Conservation (phyloP, 2,888 invertebrate species). For the Syrista parreyssii region DNA sequence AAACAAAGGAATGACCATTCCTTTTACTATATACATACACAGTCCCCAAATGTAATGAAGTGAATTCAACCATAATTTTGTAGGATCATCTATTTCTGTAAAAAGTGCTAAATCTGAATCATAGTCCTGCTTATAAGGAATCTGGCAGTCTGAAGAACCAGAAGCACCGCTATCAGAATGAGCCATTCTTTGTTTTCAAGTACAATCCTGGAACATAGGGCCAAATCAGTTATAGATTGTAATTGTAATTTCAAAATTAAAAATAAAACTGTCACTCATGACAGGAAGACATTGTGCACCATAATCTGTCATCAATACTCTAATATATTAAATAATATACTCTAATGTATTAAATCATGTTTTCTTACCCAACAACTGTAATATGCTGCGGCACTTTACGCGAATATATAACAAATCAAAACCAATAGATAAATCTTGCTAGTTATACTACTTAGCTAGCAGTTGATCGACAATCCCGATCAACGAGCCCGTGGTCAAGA, state of each 20-base stretch:
- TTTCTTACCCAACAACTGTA: neutral
- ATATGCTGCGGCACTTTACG: neutral
- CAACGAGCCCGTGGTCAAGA: constrained; percentile 2
- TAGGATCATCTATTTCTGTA: constrained; percentile 48
- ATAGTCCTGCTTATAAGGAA: neutral
- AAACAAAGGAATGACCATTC: neutral
- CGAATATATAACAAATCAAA: neutral
- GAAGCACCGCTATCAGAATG: neutral
- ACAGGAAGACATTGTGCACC: neutral
- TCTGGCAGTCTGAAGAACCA: neutral
- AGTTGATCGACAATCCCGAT: constrained; percentile 4
- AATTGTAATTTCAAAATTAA: neutral
- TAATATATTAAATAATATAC: too few relatives aligned
- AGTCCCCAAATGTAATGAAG: constrained; percentile 54
- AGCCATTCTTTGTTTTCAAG: constrained; percentile 1
- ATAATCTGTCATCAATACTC: neutral
- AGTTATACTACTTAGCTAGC: neutral
- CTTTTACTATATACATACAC: constrained; percentile 41
- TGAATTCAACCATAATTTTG: constrained; percentile 50
- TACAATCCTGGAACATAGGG: neutral
- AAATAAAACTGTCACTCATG: neutral
- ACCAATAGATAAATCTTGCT: neutral
- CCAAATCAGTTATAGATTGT: neutral
- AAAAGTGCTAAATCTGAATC: constrained; percentile 40
- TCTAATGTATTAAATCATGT: neutral